Percentiles rank a stretch among this genome's conserved stretches.
phyloP scores from a whole-genome alignment of 2,113 vertebrate genomes.

The Lontra canadensis region DNA sequence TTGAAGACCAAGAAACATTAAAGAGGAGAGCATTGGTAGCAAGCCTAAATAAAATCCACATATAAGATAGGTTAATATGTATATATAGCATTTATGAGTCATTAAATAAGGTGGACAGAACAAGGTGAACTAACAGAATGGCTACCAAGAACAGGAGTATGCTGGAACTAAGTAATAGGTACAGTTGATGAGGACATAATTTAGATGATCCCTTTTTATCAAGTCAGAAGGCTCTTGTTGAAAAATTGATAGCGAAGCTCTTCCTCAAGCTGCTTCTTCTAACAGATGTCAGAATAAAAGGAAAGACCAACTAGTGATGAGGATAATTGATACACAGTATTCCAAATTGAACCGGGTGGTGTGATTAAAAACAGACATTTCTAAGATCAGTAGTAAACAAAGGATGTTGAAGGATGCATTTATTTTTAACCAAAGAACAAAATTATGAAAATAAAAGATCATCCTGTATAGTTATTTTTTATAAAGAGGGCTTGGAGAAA shows the following conservation, averaged over 20 bases:
- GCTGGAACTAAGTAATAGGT: background rate
- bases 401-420: constrained; percentile 28
- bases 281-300: constrained; percentile 65
- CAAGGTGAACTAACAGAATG: background rate
- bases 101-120: background rate
- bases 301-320: constrained; percentile 55
- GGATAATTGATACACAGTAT: constrained; percentile 59
- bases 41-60: background rate
- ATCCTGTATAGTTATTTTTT: background rate
- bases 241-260: background rate
- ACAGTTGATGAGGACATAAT: background rate
- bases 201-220: background rate
- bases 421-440: constrained; percentile 41
- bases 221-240: background rate
- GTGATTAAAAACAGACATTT: constrained; percentile 62
- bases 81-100: background rate
- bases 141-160: background rate
- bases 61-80: background rate
- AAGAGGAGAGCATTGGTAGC: background rate
- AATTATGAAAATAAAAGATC: constrained; percentile 35
- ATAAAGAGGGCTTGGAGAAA: background rate
- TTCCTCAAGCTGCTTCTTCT: constrained; percentile 34
- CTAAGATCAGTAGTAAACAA: constrained; percentile 64
- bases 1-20: background rate
- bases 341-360: constrained; percentile 22